Evolutionary conservation across 2,888 invertebrate species (phyloP).

Genomic region (Didymodactylos carnosus): DNA sequence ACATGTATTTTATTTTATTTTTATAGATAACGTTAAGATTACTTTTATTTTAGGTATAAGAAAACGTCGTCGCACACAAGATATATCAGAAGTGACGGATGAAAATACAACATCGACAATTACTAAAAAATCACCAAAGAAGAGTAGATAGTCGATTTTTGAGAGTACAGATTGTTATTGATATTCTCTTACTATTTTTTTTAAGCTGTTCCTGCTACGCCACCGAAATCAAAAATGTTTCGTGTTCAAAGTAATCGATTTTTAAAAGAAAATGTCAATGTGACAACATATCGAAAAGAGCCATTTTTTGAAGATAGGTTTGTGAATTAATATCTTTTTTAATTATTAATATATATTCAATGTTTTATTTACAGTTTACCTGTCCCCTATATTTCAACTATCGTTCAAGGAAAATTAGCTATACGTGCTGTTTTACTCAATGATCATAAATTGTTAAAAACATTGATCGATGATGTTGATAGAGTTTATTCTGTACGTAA

Average conservation of each 20-base stretch:
- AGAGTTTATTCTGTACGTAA: conserved; percentile 20
- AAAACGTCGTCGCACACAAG: not conserved
- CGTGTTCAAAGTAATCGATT: conserved; percentile 5
- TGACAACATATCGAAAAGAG: conserved; percentile 31
- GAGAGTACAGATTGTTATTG: too few species aligned
- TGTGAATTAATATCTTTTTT: conserved; percentile 13
- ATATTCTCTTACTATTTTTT: not conserved
- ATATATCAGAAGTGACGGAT: not conserved
- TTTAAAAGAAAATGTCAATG: conserved; percentile 22
- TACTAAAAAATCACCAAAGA: not conserved
- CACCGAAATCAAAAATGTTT: not conserved
- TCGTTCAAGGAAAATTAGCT: conserved; percentile 31
- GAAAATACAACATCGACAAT: not conserved
- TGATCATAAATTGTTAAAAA: conserved; percentile 23
- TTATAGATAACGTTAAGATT: too few species aligned
- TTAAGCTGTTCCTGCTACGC: too few species aligned
- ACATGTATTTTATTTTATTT: too few species aligned
- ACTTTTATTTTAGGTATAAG: too few species aligned
- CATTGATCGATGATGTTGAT: conserved; percentile 20
- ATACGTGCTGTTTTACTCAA: conserved; percentile 27
- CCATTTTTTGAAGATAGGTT: conserved; percentile 35
- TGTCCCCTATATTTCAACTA: conserved; percentile 35
- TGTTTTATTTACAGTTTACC: conserved; percentile 29
- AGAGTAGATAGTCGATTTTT: not conserved
- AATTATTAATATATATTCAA: not conserved